phyloP scores from a whole-genome alignment of 2,888 invertebrate species.

The Lordiphosa andalusiaca region DNA sequence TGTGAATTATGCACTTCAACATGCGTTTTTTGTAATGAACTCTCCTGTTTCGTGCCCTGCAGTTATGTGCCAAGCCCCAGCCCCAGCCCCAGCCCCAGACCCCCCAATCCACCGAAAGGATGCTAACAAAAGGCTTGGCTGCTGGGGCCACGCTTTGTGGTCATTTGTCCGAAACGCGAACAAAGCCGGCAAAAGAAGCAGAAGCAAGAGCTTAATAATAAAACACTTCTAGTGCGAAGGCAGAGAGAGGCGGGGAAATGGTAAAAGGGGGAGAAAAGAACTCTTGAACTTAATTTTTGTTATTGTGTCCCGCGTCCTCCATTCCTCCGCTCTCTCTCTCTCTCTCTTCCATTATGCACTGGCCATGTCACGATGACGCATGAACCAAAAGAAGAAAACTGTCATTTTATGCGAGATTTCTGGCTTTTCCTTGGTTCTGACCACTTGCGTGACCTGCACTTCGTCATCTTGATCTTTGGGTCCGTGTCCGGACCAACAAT shows the following conservation, averaged over 20 bases:
- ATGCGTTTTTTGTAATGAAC: constrained; percentile 44
- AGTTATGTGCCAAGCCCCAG: constrained; percentile 10
- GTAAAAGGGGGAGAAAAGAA: not conserved
- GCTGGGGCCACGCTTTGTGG: constrained; percentile 32
- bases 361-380: not conserved
- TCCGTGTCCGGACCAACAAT: constrained; percentile 45
- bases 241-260: not conserved
- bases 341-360: too few species aligned
- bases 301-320: not conserved
- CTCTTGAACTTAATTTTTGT: constrained; percentile 38
- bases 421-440: not conserved
- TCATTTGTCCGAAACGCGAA: constrained; percentile 42
- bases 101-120: not conserved
- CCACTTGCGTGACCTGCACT: constrained; percentile 63
- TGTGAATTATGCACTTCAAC: constrained; percentile 51
- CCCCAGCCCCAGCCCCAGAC: not conserved
- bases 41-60: constrained; percentile 10
- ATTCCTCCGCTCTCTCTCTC: too few species aligned
- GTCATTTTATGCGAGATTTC: constrained; percentile 30
- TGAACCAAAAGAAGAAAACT: constrained; percentile 7
- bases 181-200: constrained; percentile 25
- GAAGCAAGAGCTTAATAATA: constrained; percentile 44
- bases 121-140: constrained; percentile 16
- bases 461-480: constrained; percentile 65
- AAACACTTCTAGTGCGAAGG: constrained; percentile 23